Evolutionary conservation across 1,140 invertebrate species (phyloP), one percentile per base, ranked within the genome.

Genomic region (Palaemon carinicauda): DNA sequence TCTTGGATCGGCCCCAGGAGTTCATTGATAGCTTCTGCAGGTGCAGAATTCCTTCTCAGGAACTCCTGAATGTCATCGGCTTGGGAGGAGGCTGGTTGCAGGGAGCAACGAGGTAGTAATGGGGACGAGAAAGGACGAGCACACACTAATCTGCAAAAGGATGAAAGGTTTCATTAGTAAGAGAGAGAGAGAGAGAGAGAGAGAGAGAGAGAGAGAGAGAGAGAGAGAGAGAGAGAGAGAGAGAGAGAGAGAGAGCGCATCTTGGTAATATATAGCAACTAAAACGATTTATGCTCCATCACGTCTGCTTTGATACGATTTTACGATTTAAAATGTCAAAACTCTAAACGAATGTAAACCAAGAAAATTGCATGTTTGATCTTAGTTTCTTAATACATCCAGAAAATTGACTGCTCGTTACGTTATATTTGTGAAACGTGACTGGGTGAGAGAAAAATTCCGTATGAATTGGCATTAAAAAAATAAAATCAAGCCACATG

Each of bases 21-120:
- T 10, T 77, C 82, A 21, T 73, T 27, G 17, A 84, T 21, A 1
- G 65, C n/a, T 27, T 84, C 73, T 10, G 65, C 33, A n/a, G 82
- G 82, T 33, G 73, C 82, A 1, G 82, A 84, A 21, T 84, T 84
- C 82, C 82, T 84, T 4, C 82, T 73, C 27, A 54, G n/a, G 19
- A 27, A 31, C 27, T 24, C 81, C 7, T 17, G 14, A 52, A 33
- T 24, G 4, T 31, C 71, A 53, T 41, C 53, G 31, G 54, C 24
- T 9, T 74, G 81, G 17, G 21, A 19, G 52, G 31, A 21, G 71
- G 29, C 12, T 12, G 73, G 52, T 73, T 77, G 52, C 50, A 56
- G 29, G 19, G 29, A 27, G 19, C 19, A 60, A 21, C 19, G 24
- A 7, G 56, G 24, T 5, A 60, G 0, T 60, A 15, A 60, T 12